phyloP scores from a whole-genome alignment of 2,888 invertebrate genomes.

The Melitaea athalia region DNA sequence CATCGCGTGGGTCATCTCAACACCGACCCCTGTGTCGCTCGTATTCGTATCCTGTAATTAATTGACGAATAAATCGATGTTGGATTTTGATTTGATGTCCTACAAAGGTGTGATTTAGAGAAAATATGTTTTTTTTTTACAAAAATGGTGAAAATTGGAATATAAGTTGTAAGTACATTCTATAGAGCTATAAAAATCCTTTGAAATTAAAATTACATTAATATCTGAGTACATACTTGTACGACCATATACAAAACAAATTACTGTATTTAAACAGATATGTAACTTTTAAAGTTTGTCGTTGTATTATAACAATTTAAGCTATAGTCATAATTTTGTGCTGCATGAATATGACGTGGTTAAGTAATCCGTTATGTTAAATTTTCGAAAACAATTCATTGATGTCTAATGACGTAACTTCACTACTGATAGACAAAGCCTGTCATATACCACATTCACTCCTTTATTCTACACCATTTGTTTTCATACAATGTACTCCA shows the following conservation, averaged over 20 bases:
- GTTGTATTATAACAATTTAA: no score
- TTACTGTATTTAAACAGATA: no score
- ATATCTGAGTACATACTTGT: no score
- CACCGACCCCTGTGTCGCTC: constrained; percentile 44
- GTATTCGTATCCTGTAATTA: constrained; percentile 57
- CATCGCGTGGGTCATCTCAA: constrained; percentile 40
- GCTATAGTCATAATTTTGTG: no score
- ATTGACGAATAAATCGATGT: constrained; percentile 34
- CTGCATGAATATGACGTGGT: no score
- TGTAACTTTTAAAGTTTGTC: no score
- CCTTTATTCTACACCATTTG: constrained; percentile 61
- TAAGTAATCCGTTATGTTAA: not conserved
- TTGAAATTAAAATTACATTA: no score
- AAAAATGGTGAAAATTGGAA: not conserved
- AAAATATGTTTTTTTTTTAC: not conserved
- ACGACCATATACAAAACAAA: no score
- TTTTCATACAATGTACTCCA: constrained; percentile 74
- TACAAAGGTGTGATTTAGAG: constrained; percentile 1
- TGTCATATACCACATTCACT: constrained; percentile 39
- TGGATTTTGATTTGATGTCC: constrained; percentile 17
- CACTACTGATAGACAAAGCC: constrained; percentile 35
- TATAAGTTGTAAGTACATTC: no score
- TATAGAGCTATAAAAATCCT: no score
- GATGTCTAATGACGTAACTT: constrained; percentile 15
- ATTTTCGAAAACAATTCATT: constrained; percentile 15